Percentiles rank a stretch among this genome's conserved stretches.
phyloP scores from a whole-genome alignment of 2,797 vertebrate genomes.

The Epinephelus malabaricus region DNA sequence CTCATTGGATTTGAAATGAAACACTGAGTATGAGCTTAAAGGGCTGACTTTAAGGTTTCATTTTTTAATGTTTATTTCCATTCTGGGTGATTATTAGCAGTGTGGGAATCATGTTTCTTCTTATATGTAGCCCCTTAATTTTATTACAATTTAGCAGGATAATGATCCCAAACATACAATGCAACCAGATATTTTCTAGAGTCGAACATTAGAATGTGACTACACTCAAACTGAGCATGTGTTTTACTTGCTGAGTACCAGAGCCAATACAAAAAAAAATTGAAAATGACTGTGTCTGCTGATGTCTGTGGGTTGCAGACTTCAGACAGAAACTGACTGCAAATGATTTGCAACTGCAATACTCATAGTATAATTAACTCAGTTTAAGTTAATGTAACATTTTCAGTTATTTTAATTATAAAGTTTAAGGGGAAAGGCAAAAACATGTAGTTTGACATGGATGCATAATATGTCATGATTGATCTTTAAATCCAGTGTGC shows the following conservation, averaged over 20 bases:
- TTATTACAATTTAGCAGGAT: neutral
- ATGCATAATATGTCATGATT: neutral
- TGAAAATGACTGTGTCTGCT: no score
- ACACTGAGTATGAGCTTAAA: neutral
- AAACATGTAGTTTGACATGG: neutral
- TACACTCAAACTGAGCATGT: neutral
- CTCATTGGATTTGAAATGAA: conserved; percentile 27
- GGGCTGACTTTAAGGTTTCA: neutral
- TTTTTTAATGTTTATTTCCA: neutral
- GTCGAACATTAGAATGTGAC: neutral
- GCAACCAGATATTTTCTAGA: neutral
- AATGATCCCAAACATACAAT: neutral
- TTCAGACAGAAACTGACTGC: no score
- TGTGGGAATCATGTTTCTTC: neutral
- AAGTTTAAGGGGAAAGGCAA: neutral
- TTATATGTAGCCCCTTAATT: neutral
- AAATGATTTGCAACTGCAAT: no score
- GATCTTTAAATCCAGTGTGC: neutral
- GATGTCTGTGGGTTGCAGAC: no score
- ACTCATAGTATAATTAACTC: neutral
- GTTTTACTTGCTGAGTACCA: no score
- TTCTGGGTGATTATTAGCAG: neutral
- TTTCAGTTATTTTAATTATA: neutral
- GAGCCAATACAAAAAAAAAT: neutral
- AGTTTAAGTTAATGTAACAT: neutral